These are phyloP conservation scores for Helarctos malayanus DNA, from an alignment of 2,797 vertebrate species.

Conservation along the genomic window DNA sequence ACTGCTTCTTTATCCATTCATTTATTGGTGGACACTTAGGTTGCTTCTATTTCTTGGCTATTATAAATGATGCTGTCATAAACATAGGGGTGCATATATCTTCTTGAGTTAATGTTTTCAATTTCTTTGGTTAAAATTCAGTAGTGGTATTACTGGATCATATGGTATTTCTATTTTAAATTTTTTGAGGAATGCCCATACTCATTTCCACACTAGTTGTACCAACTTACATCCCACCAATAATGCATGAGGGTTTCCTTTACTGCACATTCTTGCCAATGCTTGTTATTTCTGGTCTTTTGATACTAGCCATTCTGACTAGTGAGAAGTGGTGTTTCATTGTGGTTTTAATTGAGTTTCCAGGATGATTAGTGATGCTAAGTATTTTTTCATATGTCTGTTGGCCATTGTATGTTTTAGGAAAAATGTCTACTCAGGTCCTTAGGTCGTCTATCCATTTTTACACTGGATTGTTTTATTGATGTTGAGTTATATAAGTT, in stretches of 20 bases:
- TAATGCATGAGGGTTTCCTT: neutral
- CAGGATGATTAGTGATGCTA: neutral
- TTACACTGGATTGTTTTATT: neutral
- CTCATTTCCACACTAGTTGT: neutral
- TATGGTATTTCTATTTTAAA: neutral
- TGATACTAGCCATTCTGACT: neutral
- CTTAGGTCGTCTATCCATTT: neutral
- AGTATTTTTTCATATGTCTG: neutral
- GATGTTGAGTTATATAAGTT: neutral
- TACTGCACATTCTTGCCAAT: neutral
- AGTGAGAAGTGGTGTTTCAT: neutral
- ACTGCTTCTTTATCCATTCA: neutral
- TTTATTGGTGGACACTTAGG: neutral
- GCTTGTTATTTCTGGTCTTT: neutral
- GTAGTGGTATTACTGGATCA: neutral
- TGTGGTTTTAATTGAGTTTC: neutral
- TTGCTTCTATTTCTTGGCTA: neutral
- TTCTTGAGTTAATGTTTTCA: neutral
- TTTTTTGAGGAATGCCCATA: neutral
- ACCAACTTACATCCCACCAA: neutral
- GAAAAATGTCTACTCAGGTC: neutral
- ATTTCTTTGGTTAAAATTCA: neutral
- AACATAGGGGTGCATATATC: neutral
- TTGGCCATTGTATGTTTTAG: neutral
- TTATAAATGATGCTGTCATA: neutral